Percentiles rank a stretch among this genome's conserved stretches.
phyloP scores from a whole-genome alignment of 2,113 vertebrate genomes.

The Onychostruthus taczanowskii region DNA sequence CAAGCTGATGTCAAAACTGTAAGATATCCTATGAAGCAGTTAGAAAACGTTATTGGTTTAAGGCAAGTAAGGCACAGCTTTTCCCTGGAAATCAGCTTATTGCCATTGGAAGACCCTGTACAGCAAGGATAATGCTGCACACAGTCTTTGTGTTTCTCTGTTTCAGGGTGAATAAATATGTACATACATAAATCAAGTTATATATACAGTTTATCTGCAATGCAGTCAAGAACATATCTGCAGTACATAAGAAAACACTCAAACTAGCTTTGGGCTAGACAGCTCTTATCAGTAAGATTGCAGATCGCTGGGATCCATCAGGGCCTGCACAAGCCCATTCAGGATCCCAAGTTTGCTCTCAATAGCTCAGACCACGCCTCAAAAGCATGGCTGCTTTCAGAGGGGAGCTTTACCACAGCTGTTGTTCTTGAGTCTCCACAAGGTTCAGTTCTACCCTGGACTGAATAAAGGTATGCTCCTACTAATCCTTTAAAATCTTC shows the following conservation, averaged over 20 bases:
- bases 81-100: not conserved
- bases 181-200: not conserved
- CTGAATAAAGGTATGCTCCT: not conserved
- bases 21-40: not conserved
- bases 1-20: not conserved
- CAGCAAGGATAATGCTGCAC: not conserved
- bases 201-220: conserved; percentile 17
- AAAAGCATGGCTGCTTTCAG: not conserved
- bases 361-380: not conserved
- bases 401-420: not conserved
- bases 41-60: not conserved
- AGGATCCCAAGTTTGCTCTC: not conserved
- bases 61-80: not conserved
- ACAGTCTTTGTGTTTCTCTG: not conserved
- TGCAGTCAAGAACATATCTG: conserved; percentile 5
- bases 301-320: not conserved
- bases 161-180: not conserved
- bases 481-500: not conserved
- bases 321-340: not conserved
- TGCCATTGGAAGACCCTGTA: not conserved
- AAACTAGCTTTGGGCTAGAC: not conserved
- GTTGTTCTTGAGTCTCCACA: not conserved
- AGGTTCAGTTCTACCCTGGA: not conserved
- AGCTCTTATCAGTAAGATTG: not conserved
- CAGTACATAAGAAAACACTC: not conserved